phyloP scores from a whole-genome alignment of 2,888 invertebrate genomes.

The Dryobotodes eremita region DNA sequence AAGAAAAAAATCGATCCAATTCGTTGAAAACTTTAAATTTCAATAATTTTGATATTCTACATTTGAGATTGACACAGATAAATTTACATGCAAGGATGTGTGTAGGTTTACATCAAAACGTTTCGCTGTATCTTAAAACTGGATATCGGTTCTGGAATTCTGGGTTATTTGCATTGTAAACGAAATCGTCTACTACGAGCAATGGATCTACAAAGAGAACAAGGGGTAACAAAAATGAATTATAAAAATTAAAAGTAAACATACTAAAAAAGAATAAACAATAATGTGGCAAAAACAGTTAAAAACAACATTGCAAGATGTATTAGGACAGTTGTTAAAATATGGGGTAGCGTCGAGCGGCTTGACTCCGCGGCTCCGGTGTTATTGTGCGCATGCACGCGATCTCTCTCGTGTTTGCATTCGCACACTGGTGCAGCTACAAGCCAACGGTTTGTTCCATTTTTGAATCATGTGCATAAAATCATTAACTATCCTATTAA shows the following conservation, averaged over 20 bases:
- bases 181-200: constrained; percentile 42
- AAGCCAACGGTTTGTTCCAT: constrained; percentile 68
- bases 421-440: constrained; percentile 73
- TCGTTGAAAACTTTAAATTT: constrained; percentile 91
- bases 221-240: constrained; percentile 76
- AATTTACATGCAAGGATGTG: constrained; percentile 87
- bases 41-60: constrained; percentile 78
- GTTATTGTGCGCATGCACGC: constrained; percentile 88
- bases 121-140: constrained; percentile 36
- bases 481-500: constrained; percentile 57
- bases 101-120: constrained; percentile 47
- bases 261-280: constrained; percentile 87
- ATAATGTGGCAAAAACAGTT: constrained; percentile 89
- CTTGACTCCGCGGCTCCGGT: constrained; percentile 84
- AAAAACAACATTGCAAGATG: constrained; percentile 91
- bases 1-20: constrained; percentile 93
- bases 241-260: constrained; percentile 90
- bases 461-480: constrained; percentile 63
- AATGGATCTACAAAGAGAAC: constrained; percentile 45
- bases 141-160: constrained; percentile 33
- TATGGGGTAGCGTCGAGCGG: constrained; percentile 88
- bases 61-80: constrained; percentile 85
- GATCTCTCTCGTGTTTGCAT: constrained; percentile 76
- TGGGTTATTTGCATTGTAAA: constrained; percentile 42
- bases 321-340: constrained; percentile 91